Base-by-base conservation (phyloP, 2,888 invertebrate genomes). In the Bhutanitis thaidina region DNA sequence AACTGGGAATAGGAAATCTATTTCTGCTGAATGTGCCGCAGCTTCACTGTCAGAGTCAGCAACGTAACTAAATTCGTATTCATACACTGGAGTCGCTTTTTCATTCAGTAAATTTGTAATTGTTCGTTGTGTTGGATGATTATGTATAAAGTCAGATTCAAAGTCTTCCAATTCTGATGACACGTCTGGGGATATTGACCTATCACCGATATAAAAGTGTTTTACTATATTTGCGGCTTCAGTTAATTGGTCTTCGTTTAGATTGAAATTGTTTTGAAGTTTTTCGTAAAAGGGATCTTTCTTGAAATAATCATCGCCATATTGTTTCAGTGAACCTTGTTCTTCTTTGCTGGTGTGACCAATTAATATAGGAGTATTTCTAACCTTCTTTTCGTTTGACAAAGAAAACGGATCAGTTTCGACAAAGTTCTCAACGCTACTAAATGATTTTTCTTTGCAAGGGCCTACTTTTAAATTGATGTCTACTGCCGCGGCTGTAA, bases 151-250 rank as follows among this genome's bases (percentile, higher is more conserved):
- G 61, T 88, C 88, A 2, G 88, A 80, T 58, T 81, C 77, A 49
- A 85, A 87, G 20, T 72, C 64, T 57, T 72, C 65, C 30, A 86
- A 59, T 49, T 75, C 65, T 1, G 64, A 58, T 10, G 59, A 56
- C 1, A 80, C 61, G 13, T 71, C 60, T 52, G 55, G 53, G 12
- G 80, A 74, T 35, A 82, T 54, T 8, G 69, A 45, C 36, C 71
- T 69, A 49, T 87, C 87, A n/a, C 89, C 89, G 4, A 87, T 77
- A 35, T 88, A 88, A 57, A 80, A 88, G 45, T 77, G 77, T 51
- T 68, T 74, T 0, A 86, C 66, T 38, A 69, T 64, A 14, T 64
- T 68, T 1, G 80, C 72, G 20, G 74, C 76, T 39, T 64, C 58
- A 14, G 55, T 53, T 44, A 79, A 59, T 37, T 72, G 65, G 14